Percentiles rank a stretch among this genome's conserved stretches.
Evolutionary conservation across 2,113 vertebrate genomes (phyloP).

Genomic region (Eulemur rufifrons): DNA sequence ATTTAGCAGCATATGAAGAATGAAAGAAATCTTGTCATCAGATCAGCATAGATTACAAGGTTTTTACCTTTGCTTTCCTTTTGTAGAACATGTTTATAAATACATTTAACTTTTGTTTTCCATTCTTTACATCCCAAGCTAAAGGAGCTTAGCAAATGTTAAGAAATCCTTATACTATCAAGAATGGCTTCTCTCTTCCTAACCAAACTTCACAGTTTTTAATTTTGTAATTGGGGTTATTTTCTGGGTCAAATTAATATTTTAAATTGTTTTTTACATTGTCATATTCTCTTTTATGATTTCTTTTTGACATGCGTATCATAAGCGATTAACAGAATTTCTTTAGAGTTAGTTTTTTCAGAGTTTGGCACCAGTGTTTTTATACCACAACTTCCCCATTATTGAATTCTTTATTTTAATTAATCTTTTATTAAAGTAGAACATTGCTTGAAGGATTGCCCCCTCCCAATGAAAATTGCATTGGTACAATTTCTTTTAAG

Average conservation of each 20-base stretch:
- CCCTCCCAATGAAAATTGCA: background rate
- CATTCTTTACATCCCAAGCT: background rate
- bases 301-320: slow-evolving; percentile 31
- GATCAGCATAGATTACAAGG: background rate
- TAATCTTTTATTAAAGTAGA: background rate
- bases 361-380: background rate
- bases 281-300: background rate
- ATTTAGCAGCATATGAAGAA: background rate
- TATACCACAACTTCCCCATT: background rate
- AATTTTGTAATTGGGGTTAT: background rate
- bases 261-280: background rate
- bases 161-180: background rate
- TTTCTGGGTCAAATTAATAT: background rate
- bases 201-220: background rate
- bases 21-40: background rate
- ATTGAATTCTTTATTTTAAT: background rate
- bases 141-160: background rate
- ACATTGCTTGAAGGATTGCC: background rate
- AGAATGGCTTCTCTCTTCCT: background rate
- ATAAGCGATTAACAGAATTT: background rate
- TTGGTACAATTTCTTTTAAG: background rate
- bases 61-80: background rate
- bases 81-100: background rate
- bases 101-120: background rate
- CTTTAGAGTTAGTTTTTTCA: background rate